phyloP scores from a whole-genome alignment of 2,797 vertebrate species.

The Acomys russatus region DNA sequence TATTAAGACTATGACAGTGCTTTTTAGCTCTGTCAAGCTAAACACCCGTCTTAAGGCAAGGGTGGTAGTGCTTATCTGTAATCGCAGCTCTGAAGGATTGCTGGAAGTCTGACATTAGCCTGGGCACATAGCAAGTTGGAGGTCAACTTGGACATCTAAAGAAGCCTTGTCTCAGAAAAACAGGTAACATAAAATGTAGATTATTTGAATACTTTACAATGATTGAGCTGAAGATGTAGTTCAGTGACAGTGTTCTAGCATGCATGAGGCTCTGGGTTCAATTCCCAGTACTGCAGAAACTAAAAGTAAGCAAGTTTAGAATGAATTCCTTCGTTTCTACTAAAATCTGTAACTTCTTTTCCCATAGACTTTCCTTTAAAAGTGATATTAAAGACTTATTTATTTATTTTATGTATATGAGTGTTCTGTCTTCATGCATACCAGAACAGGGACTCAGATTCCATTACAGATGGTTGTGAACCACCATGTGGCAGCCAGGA shows the following conservation, averaged over 20 bases:
- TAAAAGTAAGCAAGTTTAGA: neutral
- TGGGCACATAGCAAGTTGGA: neutral
- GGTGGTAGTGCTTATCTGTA: neutral
- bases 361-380: neutral
- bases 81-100: neutral
- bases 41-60: slow-evolving; percentile 27
- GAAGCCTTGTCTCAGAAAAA: neutral
- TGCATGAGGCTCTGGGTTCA: neutral
- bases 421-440: too few species aligned
- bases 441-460: too few species aligned
- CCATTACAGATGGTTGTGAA: too few species aligned
- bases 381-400: neutral
- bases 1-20: slow-evolving; percentile 76
- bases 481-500: too few species aligned
- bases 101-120: neutral
- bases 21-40: slow-evolving; percentile 28
- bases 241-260: neutral
- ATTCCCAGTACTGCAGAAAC: neutral
- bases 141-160: neutral
- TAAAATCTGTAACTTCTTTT: slow-evolving; percentile 60
- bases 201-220: slow-evolving; percentile 64
- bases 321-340: slow-evolving; percentile 67
- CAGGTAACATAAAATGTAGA: neutral
- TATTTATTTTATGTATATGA: too few species aligned
- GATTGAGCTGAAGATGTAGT: neutral